A percentile compares a stretch with the other conserved stretches of the same genome.
Evolutionary conservation across 1,140 invertebrate species (phyloP).

Genomic region (Hestina assimilis): DNA sequence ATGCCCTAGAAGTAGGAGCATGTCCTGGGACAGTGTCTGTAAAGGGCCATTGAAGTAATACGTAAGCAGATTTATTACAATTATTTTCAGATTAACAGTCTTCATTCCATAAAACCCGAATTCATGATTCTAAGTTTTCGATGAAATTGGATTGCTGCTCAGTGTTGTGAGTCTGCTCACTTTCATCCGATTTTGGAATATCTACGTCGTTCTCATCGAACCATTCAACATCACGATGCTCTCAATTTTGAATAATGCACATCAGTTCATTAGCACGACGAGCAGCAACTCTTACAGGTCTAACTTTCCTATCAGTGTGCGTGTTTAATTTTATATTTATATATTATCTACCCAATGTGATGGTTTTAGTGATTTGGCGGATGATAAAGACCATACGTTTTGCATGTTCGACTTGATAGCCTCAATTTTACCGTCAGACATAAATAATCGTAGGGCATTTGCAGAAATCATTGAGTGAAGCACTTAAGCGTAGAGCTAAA

Average conservation of each 20-base stretch:
- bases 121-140: slow-evolving; percentile 45
- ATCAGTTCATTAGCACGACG: slow-evolving; percentile 38
- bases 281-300: slow-evolving; percentile 38
- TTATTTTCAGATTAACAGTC: slow-evolving; percentile 37
- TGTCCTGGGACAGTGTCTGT: too few species aligned
- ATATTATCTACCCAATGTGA: slow-evolving; percentile 34
- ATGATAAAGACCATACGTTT: slow-evolving; percentile 6
- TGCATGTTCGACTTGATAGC: neutral
- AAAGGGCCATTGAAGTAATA: too few species aligned
- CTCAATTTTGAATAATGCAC: slow-evolving; percentile 45
- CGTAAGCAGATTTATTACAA: too few species aligned
- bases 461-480: neutral
- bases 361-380: slow-evolving; percentile 22
- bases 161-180: slow-evolving; percentile 37
- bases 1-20: too few species aligned
- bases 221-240: slow-evolving; percentile 42
- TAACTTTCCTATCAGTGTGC: slow-evolving; percentile 31
- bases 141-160: slow-evolving; percentile 42
- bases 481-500: neutral
- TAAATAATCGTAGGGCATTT: slow-evolving; percentile 3
- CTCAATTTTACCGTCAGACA: slow-evolving; percentile 1
- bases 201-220: slow-evolving; percentile 35
- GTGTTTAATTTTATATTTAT: slow-evolving; percentile 42
- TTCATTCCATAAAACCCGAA: slow-evolving; percentile 42
- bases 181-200: slow-evolving; percentile 36